Conservation (phyloP, 2,113 vertebrate genomes). For the Oncorhynchus gorbuscha region DNA sequence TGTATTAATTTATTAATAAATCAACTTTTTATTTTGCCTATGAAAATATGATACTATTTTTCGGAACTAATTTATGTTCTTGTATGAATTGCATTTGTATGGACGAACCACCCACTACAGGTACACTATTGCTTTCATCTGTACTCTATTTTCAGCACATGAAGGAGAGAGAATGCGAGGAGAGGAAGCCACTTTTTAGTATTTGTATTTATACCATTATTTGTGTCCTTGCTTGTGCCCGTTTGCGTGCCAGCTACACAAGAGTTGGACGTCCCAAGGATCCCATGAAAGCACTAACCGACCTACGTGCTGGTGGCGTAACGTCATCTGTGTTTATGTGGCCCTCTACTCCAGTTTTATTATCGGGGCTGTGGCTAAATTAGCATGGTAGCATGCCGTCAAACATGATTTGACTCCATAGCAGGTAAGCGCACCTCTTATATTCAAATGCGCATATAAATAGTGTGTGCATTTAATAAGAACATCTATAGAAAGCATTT, state of each 20-base stretch:
- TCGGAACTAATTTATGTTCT: background rate
- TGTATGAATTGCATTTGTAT: too few relatives aligned
- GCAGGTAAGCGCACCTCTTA: conserved; percentile 52
- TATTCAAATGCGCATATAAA: background rate
- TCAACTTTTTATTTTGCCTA: background rate
- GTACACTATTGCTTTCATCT: too few relatives aligned
- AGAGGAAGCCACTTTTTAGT: too few relatives aligned
- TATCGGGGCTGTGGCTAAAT: conserved; percentile 45
- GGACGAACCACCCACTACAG: too few relatives aligned
- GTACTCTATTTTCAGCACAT: too few relatives aligned
- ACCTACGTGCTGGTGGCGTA: background rate
- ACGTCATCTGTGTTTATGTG: conserved; percentile 51
- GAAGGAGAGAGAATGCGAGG: too few relatives aligned
- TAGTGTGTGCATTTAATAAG: background rate
- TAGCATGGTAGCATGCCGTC: conserved; percentile 19
- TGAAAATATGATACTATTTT: background rate
- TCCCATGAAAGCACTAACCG: too few relatives aligned
- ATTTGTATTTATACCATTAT: too few relatives aligned
- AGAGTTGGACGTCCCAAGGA: conserved; percentile 5
- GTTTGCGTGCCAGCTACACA: too few relatives aligned
- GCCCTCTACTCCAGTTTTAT: conserved; percentile 21
- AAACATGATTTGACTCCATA: conserved; percentile 67
- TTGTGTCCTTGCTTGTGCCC: too few relatives aligned
- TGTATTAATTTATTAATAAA: background rate
- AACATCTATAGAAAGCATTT: background rate